Evolutionary conservation across 2,888 invertebrate genomes (phyloP).

Genomic region (Acronicta alni): DNA sequence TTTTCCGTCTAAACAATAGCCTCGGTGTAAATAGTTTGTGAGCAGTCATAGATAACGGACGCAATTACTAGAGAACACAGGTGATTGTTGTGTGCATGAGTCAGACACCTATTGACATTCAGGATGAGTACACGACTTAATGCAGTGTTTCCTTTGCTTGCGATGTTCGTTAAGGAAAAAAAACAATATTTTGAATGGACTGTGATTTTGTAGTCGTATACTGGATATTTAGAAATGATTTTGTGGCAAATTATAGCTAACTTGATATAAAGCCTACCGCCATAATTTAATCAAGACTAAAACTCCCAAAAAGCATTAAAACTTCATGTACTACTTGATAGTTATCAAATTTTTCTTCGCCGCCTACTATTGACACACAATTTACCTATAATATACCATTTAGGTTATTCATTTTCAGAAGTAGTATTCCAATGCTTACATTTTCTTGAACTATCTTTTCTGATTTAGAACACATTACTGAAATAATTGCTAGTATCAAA

Average conservation of each 20-base stretch:
- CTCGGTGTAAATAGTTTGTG: conserved; percentile 47
- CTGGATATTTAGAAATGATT: not conserved
- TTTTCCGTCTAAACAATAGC: conserved; percentile 37
- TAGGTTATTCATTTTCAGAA: too few relatives aligned
- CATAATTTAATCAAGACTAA: too few relatives aligned
- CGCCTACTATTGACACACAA: too few relatives aligned
- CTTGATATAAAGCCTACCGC: too few relatives aligned
- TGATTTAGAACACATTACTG: too few relatives aligned
- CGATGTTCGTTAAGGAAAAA: conserved; percentile 37
- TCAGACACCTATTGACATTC: conserved; percentile 73
- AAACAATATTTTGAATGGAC: conserved; percentile 2
- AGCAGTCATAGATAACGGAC: conserved; percentile 54
- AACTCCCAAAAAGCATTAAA: too few relatives aligned
- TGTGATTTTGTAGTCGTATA: not conserved
- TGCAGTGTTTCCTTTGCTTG: conserved; percentile 54
- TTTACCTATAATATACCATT: too few relatives aligned
- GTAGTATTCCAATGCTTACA: too few relatives aligned
- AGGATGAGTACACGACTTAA: conserved; percentile 47
- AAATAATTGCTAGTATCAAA: not conserved
- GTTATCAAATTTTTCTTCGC: too few relatives aligned
- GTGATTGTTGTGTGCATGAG: conserved; percentile 69
- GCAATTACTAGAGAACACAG: conserved; percentile 58
- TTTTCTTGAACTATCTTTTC: too few relatives aligned
- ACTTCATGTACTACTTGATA: too few relatives aligned
- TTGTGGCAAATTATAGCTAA: too few relatives aligned